Base-by-base conservation (phyloP, 2,888 invertebrate genomes). In the Ochropacha duplaris region DNA sequence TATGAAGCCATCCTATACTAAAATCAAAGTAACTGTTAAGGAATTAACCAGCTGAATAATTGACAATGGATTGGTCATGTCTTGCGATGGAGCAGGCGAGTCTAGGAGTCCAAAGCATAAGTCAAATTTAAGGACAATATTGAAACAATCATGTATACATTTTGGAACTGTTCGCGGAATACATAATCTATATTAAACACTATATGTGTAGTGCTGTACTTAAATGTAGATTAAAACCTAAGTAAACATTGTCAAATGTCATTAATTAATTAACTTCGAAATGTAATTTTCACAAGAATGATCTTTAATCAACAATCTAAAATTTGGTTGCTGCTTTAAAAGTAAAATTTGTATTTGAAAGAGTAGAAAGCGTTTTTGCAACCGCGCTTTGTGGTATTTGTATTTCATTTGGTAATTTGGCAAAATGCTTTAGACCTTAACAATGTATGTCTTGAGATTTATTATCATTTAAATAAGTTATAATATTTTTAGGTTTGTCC, bases 321-420 rank as follows among this genome's bases (percentile, higher is more conserved):
- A 44, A 44, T 16, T 16, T 19, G 44, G 44, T 44, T 44, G 44
- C 19, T 9, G 44, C 44, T 44, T 44, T 44, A 44, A 44, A 44
- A 44, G 44, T 44, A 44, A 44, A 44, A 44, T 44, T 44, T 44
- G 16, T 19, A 44, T 44, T 44, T 44, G 9, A 6, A 44, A 16
- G 19, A n/a, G 44, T 44, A 44, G 44, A 44, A 44, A 44, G 44
- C 19, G 24, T 50, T 50, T 26, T 50, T 54, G 44, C 54, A 14
- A 44, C 24, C 44, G 19, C 44, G 44, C 19, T n/a, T 19, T 19
- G 44, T 44, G 44, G 24, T 36, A 56, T n/a, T 49, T 26, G n/a
- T 55, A 55, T 34, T 31, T 26, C 22, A 24, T 24, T 24, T 50
- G 34, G 31, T 50, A 22, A 19, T 9, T 16, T 44, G 44, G 44